Conservation (phyloP, 2,888 invertebrate species). For the Drosophila tanythrix region DNA sequence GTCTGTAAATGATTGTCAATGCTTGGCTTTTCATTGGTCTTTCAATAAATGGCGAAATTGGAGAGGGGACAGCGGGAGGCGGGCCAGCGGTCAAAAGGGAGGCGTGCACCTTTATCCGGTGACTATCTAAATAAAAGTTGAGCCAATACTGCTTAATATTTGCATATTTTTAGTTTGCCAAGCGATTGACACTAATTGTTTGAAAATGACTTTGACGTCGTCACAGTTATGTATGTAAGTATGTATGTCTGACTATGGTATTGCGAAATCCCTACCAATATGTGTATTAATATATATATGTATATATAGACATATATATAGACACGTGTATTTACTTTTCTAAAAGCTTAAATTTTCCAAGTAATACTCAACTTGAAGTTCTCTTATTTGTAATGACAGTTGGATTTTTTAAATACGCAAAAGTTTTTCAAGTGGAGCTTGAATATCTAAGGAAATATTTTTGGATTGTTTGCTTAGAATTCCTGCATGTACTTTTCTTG, state of each 20-base stretch:
- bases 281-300: not conserved
- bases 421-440: not conserved
- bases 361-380: constrained; percentile 28
- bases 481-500: not conserved
- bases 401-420: not conserved
- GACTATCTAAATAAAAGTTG: constrained; percentile 39
- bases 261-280: constrained; percentile 59
- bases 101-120: constrained; percentile 30
- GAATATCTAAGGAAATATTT: not conserved
- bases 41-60: constrained; percentile 7
- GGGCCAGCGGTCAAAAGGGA: constrained; percentile 7
- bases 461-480: not conserved
- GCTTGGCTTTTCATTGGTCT: constrained; percentile 22
- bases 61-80: not conserved
- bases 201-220: constrained; percentile 55
- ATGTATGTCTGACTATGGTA: constrained; percentile 20
- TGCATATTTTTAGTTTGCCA: constrained; percentile 73
- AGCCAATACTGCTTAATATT: constrained; percentile 48
- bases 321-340: constrained; percentile 43
- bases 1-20: constrained; percentile 4
- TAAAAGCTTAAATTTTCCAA: constrained; percentile 38
- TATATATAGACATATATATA: constrained; percentile 16
- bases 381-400: not conserved
- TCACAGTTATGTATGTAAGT: constrained; percentile 15
- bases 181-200: constrained; percentile 79